A percentile compares a stretch with the other conserved stretches of the same genome.
phyloP scores from a whole-genome alignment of 2,888 invertebrate genomes.

The Dasysyrphus tricinctus region DNA sequence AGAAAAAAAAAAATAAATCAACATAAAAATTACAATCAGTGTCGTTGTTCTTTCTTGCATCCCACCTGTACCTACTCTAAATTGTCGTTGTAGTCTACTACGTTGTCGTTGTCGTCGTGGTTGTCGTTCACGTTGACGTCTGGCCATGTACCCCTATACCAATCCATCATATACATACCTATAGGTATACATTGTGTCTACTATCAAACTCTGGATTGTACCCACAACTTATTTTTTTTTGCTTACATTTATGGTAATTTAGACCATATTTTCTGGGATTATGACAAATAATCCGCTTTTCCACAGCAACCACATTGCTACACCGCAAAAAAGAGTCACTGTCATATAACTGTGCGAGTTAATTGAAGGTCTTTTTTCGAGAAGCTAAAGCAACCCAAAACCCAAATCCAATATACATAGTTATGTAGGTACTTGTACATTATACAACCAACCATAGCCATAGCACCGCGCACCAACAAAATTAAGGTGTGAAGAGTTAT shows the following conservation, averaged over 20 bases:
- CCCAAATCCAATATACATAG: not conserved
- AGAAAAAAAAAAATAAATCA: not conserved
- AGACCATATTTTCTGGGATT: slow-evolving; percentile 72
- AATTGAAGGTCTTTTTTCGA: slow-evolving; percentile 43
- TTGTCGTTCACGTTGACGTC: slow-evolving; percentile 24
- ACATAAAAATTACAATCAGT: slow-evolving; percentile 25
- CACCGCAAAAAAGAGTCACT: not conserved
- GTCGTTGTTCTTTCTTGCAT: slow-evolving; percentile 62
- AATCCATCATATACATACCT: slow-evolving; percentile 40
- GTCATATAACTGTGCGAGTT: slow-evolving; percentile 10
- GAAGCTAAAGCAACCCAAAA: slow-evolving; percentile 3
- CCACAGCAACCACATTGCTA: slow-evolving; percentile 26
- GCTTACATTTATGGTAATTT: slow-evolving; percentile 71
- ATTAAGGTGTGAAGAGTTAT: slow-evolving; percentile 53
- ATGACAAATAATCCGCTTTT: slow-evolving; percentile 74
- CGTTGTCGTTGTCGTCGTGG: not conserved
- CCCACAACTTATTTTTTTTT: slow-evolving; percentile 47
- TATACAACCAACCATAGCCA: not conserved
- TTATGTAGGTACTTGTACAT: too few species aligned
- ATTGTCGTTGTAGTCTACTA: not conserved
- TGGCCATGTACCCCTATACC: slow-evolving; percentile 48
- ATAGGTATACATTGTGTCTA: not conserved
- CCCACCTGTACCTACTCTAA: slow-evolving; percentile 60
- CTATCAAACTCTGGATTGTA: slow-evolving; percentile 6
- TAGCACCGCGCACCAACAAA: slow-evolving; percentile 2